Percentiles rank a stretch among this genome's conserved stretches.
phyloP scores from a whole-genome alignment of 2,797 vertebrate species.

The Typhlichthys subterraneus region DNA sequence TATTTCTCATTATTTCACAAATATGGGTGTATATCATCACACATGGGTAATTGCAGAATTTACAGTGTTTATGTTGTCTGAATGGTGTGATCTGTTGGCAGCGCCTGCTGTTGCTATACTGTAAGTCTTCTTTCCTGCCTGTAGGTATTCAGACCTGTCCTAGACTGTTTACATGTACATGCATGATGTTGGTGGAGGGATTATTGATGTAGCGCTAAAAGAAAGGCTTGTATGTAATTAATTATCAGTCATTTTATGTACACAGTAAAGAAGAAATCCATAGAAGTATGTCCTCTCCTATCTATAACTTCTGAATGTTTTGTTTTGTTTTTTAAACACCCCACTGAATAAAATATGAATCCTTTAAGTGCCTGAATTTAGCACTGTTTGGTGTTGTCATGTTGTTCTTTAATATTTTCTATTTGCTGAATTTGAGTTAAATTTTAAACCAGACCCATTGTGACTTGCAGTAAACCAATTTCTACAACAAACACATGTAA shows the following conservation, averaged over 20 bases:
- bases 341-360: constrained; percentile 95
- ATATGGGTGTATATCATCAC: not conserved
- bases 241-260: constrained; percentile 85
- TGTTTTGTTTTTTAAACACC: constrained; percentile 78
- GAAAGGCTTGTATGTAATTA: constrained; percentile 72
- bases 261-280: constrained; percentile 81
- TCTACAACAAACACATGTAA: too few species aligned
- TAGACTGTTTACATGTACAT: constrained; percentile 58
- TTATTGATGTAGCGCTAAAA: constrained; percentile 67
- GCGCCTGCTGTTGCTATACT: constrained; percentile 30
- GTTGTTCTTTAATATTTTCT: constrained; percentile 29
- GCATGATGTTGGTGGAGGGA: constrained; percentile 70
- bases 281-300: constrained; percentile 85
- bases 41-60: constrained; percentile 7
- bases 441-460: too few species aligned
- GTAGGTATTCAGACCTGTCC: constrained; percentile 41
- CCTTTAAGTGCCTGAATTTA: constrained; percentile 98
- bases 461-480: too few species aligned
- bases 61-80: constrained; percentile 13
- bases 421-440: not conserved
- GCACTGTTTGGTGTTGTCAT: constrained; percentile 54
- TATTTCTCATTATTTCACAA: constrained; percentile 10
- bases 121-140: constrained; percentile 38
- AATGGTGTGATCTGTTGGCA: constrained; percentile 27
- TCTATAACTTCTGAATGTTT: constrained; percentile 78